Percentiles rank a stretch among this genome's conserved stretches.
These are phyloP conservation scores for Hesperia comma DNA, from an alignment of 2,888 invertebrate species.

Conservation along the genomic window DNA sequence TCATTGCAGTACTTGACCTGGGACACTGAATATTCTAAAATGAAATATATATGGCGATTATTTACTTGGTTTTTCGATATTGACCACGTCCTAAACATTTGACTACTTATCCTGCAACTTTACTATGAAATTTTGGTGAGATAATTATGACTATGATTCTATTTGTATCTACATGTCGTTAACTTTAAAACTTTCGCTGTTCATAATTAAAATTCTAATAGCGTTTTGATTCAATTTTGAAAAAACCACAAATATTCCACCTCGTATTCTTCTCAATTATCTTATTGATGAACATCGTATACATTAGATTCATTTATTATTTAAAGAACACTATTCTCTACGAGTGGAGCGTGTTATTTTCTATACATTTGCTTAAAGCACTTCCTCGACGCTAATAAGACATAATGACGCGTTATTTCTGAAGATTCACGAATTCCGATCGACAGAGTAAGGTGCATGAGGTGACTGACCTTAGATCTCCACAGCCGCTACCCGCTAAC, in stretches of 20 bases:
- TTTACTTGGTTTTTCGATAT: background rate
- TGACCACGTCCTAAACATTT: no score
- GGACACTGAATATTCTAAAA: no score
- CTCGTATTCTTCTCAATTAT: background rate
- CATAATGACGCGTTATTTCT: constrained; percentile 79
- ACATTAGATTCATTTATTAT: constrained; percentile 64
- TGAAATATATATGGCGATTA: no score
- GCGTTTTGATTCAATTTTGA: no score
- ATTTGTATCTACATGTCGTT: no score
- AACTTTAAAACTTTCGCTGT: no score
- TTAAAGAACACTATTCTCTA: constrained; percentile 67
- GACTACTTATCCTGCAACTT: no score
- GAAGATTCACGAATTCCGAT: constrained; percentile 80
- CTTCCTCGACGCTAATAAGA: constrained; percentile 79
- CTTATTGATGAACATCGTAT: constrained; percentile 43
- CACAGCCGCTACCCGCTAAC: constrained; percentile 65
- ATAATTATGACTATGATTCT: no score
- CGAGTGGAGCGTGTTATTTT: constrained; percentile 70
- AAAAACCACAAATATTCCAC: no score
- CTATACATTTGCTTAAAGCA: constrained; percentile 76
- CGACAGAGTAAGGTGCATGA: constrained; percentile 64
- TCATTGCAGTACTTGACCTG: no score
- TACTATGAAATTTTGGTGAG: no score
- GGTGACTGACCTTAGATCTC: constrained; percentile 77
- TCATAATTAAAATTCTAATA: no score